These are phyloP conservation scores for Xanthia icteritia DNA, from an alignment of 2,888 invertebrate species.

Conservation along the genomic window DNA sequence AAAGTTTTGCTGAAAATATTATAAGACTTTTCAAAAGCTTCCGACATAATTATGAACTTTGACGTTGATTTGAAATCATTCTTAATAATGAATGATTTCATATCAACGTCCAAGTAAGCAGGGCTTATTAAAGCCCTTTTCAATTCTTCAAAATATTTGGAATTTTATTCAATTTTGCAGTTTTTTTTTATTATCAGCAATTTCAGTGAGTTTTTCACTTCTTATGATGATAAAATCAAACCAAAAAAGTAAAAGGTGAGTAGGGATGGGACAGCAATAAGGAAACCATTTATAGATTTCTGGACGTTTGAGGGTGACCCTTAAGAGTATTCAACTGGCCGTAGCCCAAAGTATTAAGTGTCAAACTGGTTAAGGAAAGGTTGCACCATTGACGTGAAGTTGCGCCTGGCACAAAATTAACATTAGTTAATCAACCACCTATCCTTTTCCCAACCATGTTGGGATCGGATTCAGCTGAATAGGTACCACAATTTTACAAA, in stretches of 20 bases:
- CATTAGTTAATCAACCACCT: neutral
- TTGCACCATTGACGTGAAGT: neutral
- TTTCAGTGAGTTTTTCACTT: neutral
- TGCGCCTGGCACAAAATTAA: neutral
- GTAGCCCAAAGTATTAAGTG: neutral
- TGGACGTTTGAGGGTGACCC: neutral
- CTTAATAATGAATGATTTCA: too few species aligned
- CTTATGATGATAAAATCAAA: neutral
- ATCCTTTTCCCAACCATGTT: too few species aligned
- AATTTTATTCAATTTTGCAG: neutral
- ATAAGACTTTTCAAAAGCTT: conserved; percentile 14
- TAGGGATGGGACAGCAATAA: neutral
- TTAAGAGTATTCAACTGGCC: neutral
- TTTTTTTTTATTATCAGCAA: conserved; percentile 2
- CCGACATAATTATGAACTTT: conserved; percentile 34
- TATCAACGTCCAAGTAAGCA: too few species aligned
- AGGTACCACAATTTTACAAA: too few species aligned
- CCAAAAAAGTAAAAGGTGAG: neutral
- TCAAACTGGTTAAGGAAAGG: neutral
- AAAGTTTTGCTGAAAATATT: neutral
- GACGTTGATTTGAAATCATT: conserved; percentile 26
- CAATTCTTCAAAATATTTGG: conserved; percentile 8
- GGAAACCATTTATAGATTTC: conserved; percentile 1
- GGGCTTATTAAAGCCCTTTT: neutral
- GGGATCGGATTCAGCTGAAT: neutral